phyloP scores from a whole-genome alignment of 2,113 vertebrate genomes.

The Euleptes europaea region DNA sequence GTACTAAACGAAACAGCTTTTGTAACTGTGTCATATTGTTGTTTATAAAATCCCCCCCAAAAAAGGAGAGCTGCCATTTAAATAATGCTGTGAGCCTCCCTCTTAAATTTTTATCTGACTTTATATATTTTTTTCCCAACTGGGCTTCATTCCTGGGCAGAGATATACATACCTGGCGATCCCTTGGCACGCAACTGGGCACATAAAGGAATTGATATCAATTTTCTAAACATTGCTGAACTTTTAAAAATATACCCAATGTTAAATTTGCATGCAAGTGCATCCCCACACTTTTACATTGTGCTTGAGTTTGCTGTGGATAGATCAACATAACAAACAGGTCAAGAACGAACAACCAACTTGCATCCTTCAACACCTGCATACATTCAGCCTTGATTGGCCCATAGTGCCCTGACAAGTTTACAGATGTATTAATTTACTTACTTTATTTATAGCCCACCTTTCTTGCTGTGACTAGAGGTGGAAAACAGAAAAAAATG shows the following conservation, averaged over 20 bases:
- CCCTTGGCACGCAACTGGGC: not conserved
- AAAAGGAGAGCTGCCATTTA: conserved; percentile 50
- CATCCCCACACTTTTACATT: not conserved
- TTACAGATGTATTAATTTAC: too few species aligned
- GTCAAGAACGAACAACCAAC: not conserved
- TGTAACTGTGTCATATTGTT: conserved; percentile 32
- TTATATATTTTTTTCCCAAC: not conserved
- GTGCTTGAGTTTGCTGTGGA: not conserved
- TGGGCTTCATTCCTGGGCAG: conserved; percentile 8
- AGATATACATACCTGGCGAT: rapidly evolving
- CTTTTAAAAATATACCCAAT: not conserved
- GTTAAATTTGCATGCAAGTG: too few species aligned
- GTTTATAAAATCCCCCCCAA: conserved; percentile 53
- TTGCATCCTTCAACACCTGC: not conserved
- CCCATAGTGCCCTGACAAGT: not conserved
- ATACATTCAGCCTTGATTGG: not conserved
- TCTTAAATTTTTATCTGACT: conserved; percentile 29
- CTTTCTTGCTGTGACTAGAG: too few species aligned
- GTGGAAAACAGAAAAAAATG: too few species aligned
- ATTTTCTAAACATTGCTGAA: not conserved
- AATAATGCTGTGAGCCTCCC: conserved; percentile 19
- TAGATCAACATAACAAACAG: not conserved
- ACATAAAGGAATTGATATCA: rapidly evolving
- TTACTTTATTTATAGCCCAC: too few species aligned
- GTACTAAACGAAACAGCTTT: conserved; percentile 64